A percentile compares a stretch with the other conserved stretches of the same genome.
Conservation (phyloP, 2,888 invertebrate genomes). For the Metacarcinus magister region DNA sequence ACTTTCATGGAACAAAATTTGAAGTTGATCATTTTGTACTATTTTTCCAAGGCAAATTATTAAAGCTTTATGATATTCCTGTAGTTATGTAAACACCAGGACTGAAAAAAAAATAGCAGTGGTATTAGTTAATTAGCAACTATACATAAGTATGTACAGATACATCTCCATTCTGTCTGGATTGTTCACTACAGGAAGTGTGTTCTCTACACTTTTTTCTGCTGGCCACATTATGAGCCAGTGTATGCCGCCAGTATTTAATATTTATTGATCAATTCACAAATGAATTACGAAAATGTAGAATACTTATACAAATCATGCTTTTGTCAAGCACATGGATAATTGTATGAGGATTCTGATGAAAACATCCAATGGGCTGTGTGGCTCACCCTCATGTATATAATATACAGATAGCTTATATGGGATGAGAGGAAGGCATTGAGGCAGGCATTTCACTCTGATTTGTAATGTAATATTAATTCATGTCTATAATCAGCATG, state of each 20-base stretch:
- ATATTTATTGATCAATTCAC: constrained; percentile 42
- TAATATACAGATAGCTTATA: constrained; percentile 40
- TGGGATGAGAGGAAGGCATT: not conserved
- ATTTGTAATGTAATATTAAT: not conserved
- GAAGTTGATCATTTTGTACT: not conserved
- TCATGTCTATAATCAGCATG: not conserved
- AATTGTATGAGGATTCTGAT: not conserved
- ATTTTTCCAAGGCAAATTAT: not conserved
- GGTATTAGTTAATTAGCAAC: not conserved
- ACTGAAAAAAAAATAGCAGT: not conserved
- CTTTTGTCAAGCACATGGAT: not conserved
- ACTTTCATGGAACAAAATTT: not conserved
- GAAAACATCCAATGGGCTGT: not conserved
- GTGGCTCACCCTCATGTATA: constrained; percentile 13
- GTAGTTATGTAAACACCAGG: not conserved
- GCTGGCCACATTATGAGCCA: not conserved
- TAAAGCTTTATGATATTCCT: not conserved
- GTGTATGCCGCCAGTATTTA: not conserved
- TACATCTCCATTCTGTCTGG: not conserved
- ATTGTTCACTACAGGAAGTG: too few relatives aligned
- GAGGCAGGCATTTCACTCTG: not conserved
- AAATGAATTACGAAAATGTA: not conserved
- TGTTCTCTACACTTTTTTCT: not conserved
- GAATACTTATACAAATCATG: not conserved
- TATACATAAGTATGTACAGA: not conserved